Percentiles rank a stretch among this genome's conserved stretches.
Evolutionary conservation across 2,888 invertebrate species (phyloP).

Genomic region (Ischnura elegans): DNA sequence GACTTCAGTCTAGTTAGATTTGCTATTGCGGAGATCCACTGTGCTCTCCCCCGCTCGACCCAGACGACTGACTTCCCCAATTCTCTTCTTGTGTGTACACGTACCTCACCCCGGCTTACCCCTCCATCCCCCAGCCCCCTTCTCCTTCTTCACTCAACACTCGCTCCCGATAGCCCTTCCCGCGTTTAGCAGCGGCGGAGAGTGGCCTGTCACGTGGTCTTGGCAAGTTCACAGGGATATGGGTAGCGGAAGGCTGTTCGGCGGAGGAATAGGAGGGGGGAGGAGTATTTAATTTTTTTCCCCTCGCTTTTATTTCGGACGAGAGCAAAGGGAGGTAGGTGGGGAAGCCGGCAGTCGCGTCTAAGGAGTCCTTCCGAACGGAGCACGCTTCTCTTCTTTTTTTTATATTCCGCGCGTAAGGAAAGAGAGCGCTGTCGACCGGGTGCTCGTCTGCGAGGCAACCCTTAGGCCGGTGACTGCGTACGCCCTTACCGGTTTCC

Average conservation of each 20-base stretch:
- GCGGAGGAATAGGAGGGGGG: neutral
- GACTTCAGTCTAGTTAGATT: too few species aligned
- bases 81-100: neutral
- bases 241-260: neutral
- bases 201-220: slow-evolving; percentile 16
- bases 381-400: neutral
- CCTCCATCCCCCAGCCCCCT: neutral
- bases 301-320: neutral
- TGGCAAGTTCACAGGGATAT: neutral
- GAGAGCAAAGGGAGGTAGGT: neutral
- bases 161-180: slow-evolving; percentile 39
- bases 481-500: too few species aligned
- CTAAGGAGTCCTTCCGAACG: neutral
- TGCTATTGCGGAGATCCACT: too few species aligned
- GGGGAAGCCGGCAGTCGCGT: neutral
- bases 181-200: neutral
- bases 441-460: neutral
- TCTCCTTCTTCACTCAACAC: slow-evolving; percentile 9
- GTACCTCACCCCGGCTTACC: neutral
- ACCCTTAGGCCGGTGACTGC: neutral
- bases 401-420: too few species aligned
- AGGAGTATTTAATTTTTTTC: neutral
- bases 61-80: too few species aligned
- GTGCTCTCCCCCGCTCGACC: too few species aligned
- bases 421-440: neutral